These are phyloP conservation scores for Hyperoplus lanceolatus DNA, from an alignment of 2,797 vertebrate genomes.

Conservation along the genomic window DNA sequence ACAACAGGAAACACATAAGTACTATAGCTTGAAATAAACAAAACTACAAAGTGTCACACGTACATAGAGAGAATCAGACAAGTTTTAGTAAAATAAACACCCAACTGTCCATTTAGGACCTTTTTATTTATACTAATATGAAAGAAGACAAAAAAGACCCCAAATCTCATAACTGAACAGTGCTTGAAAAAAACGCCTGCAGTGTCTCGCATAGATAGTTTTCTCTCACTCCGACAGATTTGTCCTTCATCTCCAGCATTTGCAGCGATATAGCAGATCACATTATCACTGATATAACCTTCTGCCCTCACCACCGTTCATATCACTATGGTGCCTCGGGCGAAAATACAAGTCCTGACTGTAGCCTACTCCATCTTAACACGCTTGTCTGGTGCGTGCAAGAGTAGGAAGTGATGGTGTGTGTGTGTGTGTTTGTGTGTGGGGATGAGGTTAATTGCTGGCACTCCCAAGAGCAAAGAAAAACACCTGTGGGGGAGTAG, in stretches of 20 bases:
- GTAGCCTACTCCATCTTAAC: slow-evolving; percentile 11
- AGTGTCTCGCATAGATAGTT: background rate
- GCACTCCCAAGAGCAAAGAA: slow-evolving; percentile 15
- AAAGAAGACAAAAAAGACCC: too few relatives aligned
- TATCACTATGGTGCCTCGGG: background rate
- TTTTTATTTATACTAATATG: too few relatives aligned
- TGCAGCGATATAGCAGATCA: slow-evolving; percentile 12
- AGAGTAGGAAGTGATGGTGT: background rate
- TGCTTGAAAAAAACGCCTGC: too few relatives aligned
- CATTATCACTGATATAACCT: slow-evolving; percentile 35
- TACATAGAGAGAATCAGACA: too few relatives aligned
- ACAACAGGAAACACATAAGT: too few relatives aligned
- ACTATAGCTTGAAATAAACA: too few relatives aligned
- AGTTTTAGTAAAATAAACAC: too few relatives aligned
- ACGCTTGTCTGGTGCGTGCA: background rate
- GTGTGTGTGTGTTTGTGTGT: background rate
- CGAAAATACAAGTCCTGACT: background rate
- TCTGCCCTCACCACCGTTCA: slow-evolving; percentile 1
- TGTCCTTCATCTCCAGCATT: slow-evolving; percentile 35
- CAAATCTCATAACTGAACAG: too few relatives aligned
- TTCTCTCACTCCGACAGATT: background rate
- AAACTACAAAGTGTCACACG: too few relatives aligned
- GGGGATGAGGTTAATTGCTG: slow-evolving; percentile 52
- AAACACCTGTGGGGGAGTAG: slow-evolving; percentile 59
- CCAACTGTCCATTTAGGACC: too few relatives aligned